Percentiles rank a stretch among this genome's conserved stretches.
These are phyloP conservation scores for Sebastes itinus DNA, from an alignment of 2,797 vertebrate genomes.

Conservation along the genomic window DNA sequence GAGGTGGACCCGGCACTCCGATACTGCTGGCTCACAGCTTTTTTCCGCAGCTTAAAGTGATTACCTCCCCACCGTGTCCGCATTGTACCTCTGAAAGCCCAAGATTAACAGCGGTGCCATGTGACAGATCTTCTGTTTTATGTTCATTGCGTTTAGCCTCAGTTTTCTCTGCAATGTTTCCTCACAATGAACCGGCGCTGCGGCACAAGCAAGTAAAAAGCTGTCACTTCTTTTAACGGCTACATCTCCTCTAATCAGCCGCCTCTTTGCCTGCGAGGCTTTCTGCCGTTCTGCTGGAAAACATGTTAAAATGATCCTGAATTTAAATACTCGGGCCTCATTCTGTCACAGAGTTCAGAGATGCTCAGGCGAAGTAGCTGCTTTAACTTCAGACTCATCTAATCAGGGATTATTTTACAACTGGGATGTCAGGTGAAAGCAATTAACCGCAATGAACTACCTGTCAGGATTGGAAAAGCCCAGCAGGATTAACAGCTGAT, in stretches of 20 bases:
- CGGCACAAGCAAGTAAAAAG: neutral
- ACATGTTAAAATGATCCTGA: constrained; percentile 11
- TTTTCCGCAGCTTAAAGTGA: constrained; percentile 65
- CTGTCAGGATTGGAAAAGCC: constrained; percentile 36
- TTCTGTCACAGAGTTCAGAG: constrained; percentile 49
- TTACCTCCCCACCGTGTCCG: constrained; percentile 55
- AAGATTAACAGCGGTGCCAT: constrained; percentile 28
- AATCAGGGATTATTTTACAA: constrained; percentile 52
- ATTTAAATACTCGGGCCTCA: constrained; percentile 37
- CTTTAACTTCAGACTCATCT: constrained; percentile 24
- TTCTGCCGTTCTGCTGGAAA: neutral
- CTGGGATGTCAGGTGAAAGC: constrained; percentile 50
- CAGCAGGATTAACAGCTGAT: constrained; percentile 41
- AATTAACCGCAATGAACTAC: constrained; percentile 61
- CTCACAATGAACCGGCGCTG: neutral
- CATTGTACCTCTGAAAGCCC: constrained; percentile 38
- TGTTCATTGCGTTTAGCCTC: neutral
- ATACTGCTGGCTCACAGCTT: constrained; percentile 65
- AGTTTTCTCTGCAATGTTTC: neutral
- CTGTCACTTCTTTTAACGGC: constrained; percentile 4
- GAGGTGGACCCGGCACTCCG: constrained; percentile 25
- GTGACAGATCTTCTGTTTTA: constrained; percentile 38
- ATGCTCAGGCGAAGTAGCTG: neutral
- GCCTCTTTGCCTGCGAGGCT: neutral
- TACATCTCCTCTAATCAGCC: constrained; percentile 6